phyloP scores from a whole-genome alignment of 2,888 invertebrate genomes.

The Eulithis testata region DNA sequence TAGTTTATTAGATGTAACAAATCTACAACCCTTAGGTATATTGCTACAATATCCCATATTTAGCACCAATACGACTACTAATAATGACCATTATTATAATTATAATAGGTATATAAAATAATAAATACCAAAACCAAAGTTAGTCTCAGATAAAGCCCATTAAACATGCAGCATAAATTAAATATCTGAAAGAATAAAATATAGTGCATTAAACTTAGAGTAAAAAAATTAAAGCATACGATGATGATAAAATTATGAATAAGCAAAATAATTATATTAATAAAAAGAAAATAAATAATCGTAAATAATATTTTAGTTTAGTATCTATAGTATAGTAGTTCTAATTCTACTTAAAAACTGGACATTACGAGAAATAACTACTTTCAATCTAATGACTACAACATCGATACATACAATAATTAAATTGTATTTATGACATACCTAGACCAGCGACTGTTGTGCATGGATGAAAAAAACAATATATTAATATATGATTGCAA shows the following conservation, averaged over 20 bases:
- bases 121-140: slow-evolving; percentile 52
- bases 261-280: background rate
- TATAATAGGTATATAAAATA: slow-evolving; percentile 37
- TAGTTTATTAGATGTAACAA: background rate
- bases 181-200: slow-evolving; percentile 35
- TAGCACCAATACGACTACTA: background rate
- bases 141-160: slow-evolving; percentile 53
- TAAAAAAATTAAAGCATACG: background rate
- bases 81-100: background rate
- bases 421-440: slow-evolving; percentile 47
- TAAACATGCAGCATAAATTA: slow-evolving; percentile 46
- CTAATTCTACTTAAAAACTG: slow-evolving; percentile 3
- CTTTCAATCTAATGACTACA: slow-evolving; percentile 24
- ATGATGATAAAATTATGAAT: background rate
- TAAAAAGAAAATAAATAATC: no score
- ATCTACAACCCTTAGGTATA: background rate
- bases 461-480: slow-evolving; percentile 47
- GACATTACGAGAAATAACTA: slow-evolving; percentile 16
- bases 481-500: slow-evolving; percentile 15
- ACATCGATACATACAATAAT: slow-evolving; percentile 18
- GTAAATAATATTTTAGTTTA: no score
- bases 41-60: background rate
- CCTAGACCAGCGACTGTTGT: slow-evolving; percentile 59
- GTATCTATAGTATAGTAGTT: no score
- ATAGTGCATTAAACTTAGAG: slow-evolving; percentile 18